These are phyloP conservation scores for Apus apus DNA, from an alignment of 2,113 vertebrate species.

Conservation along the genomic window DNA sequence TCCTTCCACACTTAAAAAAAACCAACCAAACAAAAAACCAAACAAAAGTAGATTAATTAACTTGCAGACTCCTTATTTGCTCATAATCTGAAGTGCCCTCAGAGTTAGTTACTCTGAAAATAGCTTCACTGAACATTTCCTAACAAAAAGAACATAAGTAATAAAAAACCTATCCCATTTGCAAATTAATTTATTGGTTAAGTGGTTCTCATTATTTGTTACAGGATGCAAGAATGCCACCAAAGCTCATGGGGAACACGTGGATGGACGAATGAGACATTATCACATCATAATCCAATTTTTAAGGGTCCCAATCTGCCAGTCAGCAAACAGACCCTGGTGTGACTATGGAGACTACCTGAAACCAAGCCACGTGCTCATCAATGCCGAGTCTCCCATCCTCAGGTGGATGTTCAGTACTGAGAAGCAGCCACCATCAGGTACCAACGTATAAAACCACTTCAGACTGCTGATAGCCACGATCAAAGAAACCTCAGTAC, in stretches of 20 bases:
- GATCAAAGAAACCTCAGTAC: neutral
- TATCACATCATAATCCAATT: neutral
- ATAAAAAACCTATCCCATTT: neutral
- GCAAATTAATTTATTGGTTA: neutral
- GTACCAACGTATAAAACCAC: rapidly evolving
- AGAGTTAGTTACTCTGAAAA: neutral
- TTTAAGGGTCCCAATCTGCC: neutral
- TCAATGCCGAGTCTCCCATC: rapidly evolving
- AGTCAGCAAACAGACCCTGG: neutral
- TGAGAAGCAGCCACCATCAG: neutral
- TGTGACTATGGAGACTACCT: rapidly evolving
- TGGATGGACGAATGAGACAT: neutral
- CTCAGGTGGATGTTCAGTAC: no score
- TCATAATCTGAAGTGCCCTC: neutral
- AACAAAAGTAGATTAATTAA: neutral
- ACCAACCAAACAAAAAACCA: no score
- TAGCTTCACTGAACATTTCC: neutral
- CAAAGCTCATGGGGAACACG: neutral
- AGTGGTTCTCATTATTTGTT: neutral
- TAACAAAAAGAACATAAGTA: neutral
- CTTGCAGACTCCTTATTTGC: neutral
- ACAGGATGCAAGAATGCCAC: neutral
- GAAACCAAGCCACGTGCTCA: rapidly evolving
- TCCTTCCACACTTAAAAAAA: neutral
- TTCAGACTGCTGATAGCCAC: rapidly evolving